A percentile compares a stretch with the other conserved stretches of the same genome.
These are phyloP conservation scores for Digitonthophagus gazella DNA, from an alignment of 2,888 invertebrate genomes.

Conservation along the genomic window DNA sequence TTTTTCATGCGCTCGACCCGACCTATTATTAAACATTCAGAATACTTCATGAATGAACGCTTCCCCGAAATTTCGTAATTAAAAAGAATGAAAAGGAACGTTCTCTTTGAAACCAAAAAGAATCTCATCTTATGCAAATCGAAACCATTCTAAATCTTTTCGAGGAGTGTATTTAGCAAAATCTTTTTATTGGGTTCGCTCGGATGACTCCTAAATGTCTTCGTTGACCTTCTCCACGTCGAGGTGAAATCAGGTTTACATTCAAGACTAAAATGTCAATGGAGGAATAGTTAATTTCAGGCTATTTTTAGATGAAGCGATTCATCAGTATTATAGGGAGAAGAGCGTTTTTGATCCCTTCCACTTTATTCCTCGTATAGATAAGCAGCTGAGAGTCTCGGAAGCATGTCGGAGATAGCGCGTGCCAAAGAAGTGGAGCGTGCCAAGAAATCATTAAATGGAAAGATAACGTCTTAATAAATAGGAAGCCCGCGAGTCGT, in stretches of 20 bases:
- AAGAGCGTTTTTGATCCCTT: not conserved
- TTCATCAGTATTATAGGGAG: not conserved
- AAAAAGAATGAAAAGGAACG: too few species aligned
- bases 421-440: slow-evolving; percentile 14
- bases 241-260: not conserved
- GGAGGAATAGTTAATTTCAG: not conserved
- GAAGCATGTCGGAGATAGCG: slow-evolving; percentile 6
- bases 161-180: too few species aligned
- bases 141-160: too few species aligned
- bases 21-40: not conserved
- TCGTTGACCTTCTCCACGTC: not conserved
- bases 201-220: not conserved
- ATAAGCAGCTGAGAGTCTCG: slow-evolving; percentile 7
- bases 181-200: not conserved
- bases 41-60: not conserved
- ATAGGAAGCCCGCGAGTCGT: slow-evolving; percentile 1
- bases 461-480: slow-evolving; percentile 17
- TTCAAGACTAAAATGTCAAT: not conserved
- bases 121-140: too few species aligned
- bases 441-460: slow-evolving; percentile 14
- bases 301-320: not conserved
- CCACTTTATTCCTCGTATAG: slow-evolving; percentile 11
- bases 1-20: too few species aligned
- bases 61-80: too few species aligned
- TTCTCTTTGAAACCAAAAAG: too few species aligned